Evolutionary conservation across 1,140 invertebrate species (phyloP), one percentile per base, ranked within the genome.

Genomic region (Drosophila quadrilineata): DNA sequence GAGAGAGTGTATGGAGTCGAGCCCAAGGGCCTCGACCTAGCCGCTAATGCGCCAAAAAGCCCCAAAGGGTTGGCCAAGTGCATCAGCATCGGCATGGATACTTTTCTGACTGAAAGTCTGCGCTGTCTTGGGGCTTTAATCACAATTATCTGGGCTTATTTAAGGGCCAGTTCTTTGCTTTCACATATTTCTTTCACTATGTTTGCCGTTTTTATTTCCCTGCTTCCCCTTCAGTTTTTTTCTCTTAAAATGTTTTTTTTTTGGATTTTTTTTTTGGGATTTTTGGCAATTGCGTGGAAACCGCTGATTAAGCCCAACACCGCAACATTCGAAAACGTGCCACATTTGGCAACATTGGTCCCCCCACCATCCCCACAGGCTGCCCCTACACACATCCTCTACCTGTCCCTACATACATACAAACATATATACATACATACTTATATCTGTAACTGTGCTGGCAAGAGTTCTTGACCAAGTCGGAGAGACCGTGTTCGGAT

Each of bases 241-340:
- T n/a, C 29, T 16, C 33, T 35, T 35, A 4, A 3, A 14, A 3
- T 4, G n/a, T 31, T 31, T 31, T 26, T 29, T 38, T 48, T 29
- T 43, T 50, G 26, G 46, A 19, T 54, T 43, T 59, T 57, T 45
- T 59, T 62, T 56, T 48, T 60, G 46, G 38, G 50, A 33, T 73
- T 80, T 82, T 80, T 41, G 71, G 71, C 60, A 80, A 79, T 80
- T 84, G 77, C 63, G 41, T 70, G 68, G 73, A 69, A 77, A 69
- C 77, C 59, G 52, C 73, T 82, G 76, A 82, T 82, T 82, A 82
- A 84, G 77, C 69, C 56, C 76, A 84, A 82, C 76, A 82, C 76
- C 79, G 76, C 74, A 43, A 66, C 56, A 77, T 73, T 59, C 52
- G 40, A 68, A 82, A 84, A 82, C 76, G 76, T 82, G 76, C 76